Percentiles rank a stretch among this genome's conserved stretches.
Evolutionary conservation across 92 coral and sea anemone species (phyloP).

Genomic region (Pocillopora meandrina): DNA sequence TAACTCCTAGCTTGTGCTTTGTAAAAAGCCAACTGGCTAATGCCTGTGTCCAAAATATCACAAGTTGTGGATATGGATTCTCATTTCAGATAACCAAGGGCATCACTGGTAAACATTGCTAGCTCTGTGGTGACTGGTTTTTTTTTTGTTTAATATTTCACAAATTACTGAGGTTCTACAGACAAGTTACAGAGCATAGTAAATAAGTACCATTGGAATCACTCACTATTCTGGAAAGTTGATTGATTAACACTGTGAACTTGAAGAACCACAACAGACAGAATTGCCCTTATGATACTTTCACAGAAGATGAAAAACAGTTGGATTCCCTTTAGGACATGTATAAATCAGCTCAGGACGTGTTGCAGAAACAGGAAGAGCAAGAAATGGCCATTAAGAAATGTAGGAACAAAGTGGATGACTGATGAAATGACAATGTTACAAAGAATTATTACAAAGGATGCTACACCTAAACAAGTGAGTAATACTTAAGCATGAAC

Average conservation of each 20-base stretch:
- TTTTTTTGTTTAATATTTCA: no score
- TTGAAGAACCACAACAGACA: not conserved
- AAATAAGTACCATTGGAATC: no score
- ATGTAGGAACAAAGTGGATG: conserved; percentile 18
- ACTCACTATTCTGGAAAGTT: no score
- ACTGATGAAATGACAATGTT: conserved; percentile 2
- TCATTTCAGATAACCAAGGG: no score
- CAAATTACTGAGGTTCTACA: no score
- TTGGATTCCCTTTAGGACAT: not conserved
- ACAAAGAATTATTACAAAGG: not conserved
- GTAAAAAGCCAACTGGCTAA: no score
- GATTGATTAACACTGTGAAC: not conserved
- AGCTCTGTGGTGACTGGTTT: no score
- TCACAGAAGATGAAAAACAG: not conserved
- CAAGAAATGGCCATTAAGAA: conserved; percentile 13
- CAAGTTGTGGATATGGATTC: no score
- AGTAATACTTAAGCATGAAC: not conserved
- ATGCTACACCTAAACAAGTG: not conserved
- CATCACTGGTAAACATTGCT: no score
- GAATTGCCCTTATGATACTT: not conserved
- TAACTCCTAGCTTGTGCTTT: no score
- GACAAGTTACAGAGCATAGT: no score
- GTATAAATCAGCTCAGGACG: conserved; percentile 8
- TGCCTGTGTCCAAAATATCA: no score
- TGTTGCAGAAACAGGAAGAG: conserved; percentile 10